Evolutionary conservation across 2,888 invertebrate species (phyloP).

Genomic region (Rambutsinella grinnellia): DNA sequence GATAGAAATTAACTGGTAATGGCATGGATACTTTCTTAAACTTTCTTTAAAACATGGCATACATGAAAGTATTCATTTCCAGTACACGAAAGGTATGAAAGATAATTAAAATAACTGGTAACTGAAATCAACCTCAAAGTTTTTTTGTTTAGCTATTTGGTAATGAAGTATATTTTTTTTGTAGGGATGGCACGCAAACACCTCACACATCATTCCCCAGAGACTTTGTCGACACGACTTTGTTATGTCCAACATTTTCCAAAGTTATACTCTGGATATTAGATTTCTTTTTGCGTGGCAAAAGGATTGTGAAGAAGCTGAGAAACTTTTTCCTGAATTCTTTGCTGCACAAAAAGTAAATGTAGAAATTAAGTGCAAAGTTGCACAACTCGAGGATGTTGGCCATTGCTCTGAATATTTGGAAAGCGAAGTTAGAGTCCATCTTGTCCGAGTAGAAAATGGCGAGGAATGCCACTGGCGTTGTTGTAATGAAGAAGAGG

Average conservation of each 20-base stretch:
- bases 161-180: too few relatives aligned
- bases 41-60: too few relatives aligned
- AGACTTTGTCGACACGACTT: constrained; percentile 37
- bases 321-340: constrained; percentile 68
- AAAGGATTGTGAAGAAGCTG: constrained; percentile 62
- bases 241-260: constrained; percentile 57
- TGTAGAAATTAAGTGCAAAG: constrained; percentile 72
- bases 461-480: constrained; percentile 71
- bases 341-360: constrained; percentile 70
- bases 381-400: constrained; percentile 71
- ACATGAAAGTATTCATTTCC: too few relatives aligned
- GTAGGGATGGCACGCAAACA: too few relatives aligned
- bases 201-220: constrained; percentile 47
- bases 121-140: too few relatives aligned
- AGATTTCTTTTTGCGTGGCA: constrained; percentile 54
- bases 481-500: constrained; percentile 71
- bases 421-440: constrained; percentile 65
- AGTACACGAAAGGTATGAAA: too few relatives aligned
- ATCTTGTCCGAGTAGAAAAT: constrained; percentile 69
- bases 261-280: constrained; percentile 62
- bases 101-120: too few relatives aligned
- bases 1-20: too few relatives aligned
- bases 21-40: too few relatives aligned
- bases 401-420: constrained; percentile 71
- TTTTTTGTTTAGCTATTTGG: too few relatives aligned